These are phyloP conservation scores for Temnothorax ravouxi DNA, from an alignment of 2,888 invertebrate genomes.

Conservation along the genomic window DNA sequence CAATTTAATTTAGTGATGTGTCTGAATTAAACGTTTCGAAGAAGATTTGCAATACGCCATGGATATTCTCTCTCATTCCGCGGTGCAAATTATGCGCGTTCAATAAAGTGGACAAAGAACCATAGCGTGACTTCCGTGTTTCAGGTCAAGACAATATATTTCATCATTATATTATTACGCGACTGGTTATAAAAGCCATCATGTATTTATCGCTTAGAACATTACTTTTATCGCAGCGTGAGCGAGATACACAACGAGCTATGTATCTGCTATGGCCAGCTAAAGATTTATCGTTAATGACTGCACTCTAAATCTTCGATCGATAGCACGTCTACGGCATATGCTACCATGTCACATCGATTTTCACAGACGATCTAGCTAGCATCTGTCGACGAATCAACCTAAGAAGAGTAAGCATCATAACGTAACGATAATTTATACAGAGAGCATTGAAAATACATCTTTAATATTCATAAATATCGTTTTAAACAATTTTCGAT, in stretches of 20 bases:
- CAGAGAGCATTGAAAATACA: not conserved
- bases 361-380: constrained; percentile 76
- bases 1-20: not conserved
- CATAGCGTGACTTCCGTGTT: constrained; percentile 84
- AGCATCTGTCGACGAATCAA: constrained; percentile 73
- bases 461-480: not conserved
- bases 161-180: constrained; percentile 83
- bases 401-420: not conserved
- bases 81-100: constrained; percentile 74
- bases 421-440: not conserved
- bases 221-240: constrained; percentile 62
- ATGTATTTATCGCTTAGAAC: constrained; percentile 65
- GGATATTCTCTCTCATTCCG: constrained; percentile 53
- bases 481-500: constrained; percentile 68
- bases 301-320: constrained; percentile 54
- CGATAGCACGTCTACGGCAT: constrained; percentile 70
- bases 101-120: constrained; percentile 79
- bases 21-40: constrained; percentile 4
- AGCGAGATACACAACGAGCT: constrained; percentile 48
- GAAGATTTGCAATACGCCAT: not conserved
- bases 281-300: constrained; percentile 61
- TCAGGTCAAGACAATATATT: constrained; percentile 85
- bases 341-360: constrained; percentile 81
- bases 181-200: constrained; percentile 64
- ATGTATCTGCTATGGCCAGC: constrained; percentile 53